Evolutionary conservation across 2,113 vertebrate genomes (phyloP).

Genomic region (Corydoras maculifer): DNA sequence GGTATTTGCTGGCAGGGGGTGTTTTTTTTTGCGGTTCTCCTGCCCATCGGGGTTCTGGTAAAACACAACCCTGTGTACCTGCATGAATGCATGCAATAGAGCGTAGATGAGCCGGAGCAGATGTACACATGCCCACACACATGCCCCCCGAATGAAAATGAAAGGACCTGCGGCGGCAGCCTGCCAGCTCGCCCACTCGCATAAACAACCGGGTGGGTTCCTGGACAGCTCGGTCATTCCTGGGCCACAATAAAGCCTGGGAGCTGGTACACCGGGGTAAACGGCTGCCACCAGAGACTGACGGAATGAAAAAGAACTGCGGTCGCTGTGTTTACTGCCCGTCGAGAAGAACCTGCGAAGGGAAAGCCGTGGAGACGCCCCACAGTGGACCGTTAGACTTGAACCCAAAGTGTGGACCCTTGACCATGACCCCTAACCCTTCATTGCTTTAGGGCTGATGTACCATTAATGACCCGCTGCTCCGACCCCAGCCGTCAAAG

Average conservation of each 20-base stretch:
- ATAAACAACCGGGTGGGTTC: constrained; percentile 24
- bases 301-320: too few species aligned
- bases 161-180: constrained; percentile 33
- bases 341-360: too few species aligned
- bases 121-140: constrained; percentile 16
- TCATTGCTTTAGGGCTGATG: too few species aligned
- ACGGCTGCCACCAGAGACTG: not conserved
- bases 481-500: too few species aligned
- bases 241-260: constrained; percentile 13
- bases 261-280: not conserved
- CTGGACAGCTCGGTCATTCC: constrained; percentile 34
- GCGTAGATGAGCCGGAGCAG: constrained; percentile 24
- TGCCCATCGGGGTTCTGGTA: constrained; percentile 28
- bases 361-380: too few species aligned
- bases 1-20: not conserved
- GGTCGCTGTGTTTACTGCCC: too few species aligned
- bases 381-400: too few species aligned
- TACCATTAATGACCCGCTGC: too few species aligned
- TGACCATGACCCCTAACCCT: too few species aligned
- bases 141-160: constrained; percentile 13
- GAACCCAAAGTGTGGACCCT: too few species aligned
- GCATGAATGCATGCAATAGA: constrained; percentile 27
- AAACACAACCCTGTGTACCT: constrained; percentile 26
- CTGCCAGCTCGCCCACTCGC: constrained; percentile 13
- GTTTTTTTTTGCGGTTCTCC: constrained; percentile 9